A percentile compares a stretch with the other conserved stretches of the same genome.
Conservation (phyloP, 2,888 invertebrate genomes). For the Trachelus stipa region DNA sequence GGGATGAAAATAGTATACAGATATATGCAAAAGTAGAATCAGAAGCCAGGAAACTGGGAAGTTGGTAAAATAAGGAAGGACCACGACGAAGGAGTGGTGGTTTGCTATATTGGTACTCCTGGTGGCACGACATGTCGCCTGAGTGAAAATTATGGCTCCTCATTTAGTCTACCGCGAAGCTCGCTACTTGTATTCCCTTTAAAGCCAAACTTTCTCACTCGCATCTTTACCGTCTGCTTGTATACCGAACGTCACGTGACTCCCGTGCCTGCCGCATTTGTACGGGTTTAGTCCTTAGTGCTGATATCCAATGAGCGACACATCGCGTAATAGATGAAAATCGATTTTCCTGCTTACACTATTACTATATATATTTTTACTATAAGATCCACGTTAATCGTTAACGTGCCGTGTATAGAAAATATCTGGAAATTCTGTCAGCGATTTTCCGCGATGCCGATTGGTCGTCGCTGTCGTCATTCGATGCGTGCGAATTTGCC, state of each 20-base stretch:
- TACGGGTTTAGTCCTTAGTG: too few species aligned
- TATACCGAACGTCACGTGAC: slow-evolving; percentile 12
- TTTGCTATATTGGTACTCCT: background rate
- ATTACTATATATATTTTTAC: too few species aligned
- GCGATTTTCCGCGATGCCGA: too few species aligned
- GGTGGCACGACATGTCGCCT: slow-evolving; percentile 48
- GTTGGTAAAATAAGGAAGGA: slow-evolving; percentile 29
- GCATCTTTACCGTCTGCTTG: slow-evolving; percentile 21
- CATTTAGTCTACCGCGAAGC: slow-evolving; percentile 48
- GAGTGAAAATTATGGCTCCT: slow-evolving; percentile 60
- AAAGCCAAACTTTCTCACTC: background rate
- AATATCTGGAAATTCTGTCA: too few species aligned
- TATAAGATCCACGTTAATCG: too few species aligned
- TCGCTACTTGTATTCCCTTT: slow-evolving; percentile 13
- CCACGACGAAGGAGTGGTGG: slow-evolving; percentile 31
- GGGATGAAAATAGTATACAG: background rate
- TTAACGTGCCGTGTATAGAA: too few species aligned
- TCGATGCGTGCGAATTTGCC: too few species aligned
- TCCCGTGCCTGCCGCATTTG: too few species aligned
- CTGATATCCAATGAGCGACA: too few species aligned
- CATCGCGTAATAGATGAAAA: too few species aligned
- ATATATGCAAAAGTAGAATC: background rate
- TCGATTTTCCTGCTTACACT: too few species aligned
- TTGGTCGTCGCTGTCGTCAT: too few species aligned
- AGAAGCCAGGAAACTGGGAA: slow-evolving; percentile 5